A percentile compares a stretch with the other conserved stretches of the same genome.
Evolutionary conservation across 35 echinoderm and acorn worm genomes (phyloP).

Genomic region (Lytechinus variegatus): DNA sequence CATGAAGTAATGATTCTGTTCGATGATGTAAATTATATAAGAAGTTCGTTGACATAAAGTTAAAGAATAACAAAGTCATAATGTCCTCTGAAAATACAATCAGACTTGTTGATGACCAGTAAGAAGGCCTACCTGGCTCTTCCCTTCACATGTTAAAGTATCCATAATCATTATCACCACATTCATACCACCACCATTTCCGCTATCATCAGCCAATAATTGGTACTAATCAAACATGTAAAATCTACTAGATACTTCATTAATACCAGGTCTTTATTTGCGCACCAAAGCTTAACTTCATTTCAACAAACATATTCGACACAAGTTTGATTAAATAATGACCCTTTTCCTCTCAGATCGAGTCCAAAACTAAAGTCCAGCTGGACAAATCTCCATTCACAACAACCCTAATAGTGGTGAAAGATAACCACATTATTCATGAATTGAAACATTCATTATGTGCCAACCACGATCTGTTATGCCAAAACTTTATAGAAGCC

Average conservation of each 20-base stretch:
- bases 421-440: neutral
- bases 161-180: neutral
- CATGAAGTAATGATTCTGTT: too few species aligned
- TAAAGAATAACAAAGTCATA: too few species aligned
- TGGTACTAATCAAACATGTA: neutral
- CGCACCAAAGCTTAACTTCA: neutral
- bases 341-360: neutral
- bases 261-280: neutral
- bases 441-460: neutral
- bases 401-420: neutral
- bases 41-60: too few species aligned
- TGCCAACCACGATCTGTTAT: neutral
- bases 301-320: neutral
- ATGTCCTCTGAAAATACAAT: too few species aligned
- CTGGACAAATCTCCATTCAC: neutral
- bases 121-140: neutral
- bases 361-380: neutral
- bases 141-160: neutral
- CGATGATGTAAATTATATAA: too few species aligned
- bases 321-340: neutral
- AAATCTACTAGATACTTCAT: neutral
- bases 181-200: neutral
- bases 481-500: neutral
- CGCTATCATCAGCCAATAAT: neutral
- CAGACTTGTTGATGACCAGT: too few species aligned